phyloP scores from a whole-genome alignment of 2,113 vertebrate genomes.

The Nesogale talazaci region DNA sequence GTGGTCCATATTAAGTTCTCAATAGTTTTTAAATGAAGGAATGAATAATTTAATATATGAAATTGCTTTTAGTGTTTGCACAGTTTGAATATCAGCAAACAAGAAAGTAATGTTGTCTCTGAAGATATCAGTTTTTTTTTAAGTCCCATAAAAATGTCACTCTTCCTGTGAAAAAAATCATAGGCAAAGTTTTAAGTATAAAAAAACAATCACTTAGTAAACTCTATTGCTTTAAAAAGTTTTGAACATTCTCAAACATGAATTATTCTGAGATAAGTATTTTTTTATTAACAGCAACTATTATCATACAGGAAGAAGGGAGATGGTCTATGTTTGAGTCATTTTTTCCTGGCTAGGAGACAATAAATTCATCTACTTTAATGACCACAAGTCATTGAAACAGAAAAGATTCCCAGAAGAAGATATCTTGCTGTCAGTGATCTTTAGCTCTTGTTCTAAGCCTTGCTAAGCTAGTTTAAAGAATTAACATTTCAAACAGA shows the following conservation, averaged over 20 bases:
- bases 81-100: neutral
- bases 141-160: neutral
- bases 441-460: conserved; percentile 69
- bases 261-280: neutral
- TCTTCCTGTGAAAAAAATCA: neutral
- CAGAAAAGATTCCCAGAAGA: conserved; percentile 35
- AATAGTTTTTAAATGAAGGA: neutral
- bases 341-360: neutral
- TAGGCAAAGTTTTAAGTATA: neutral
- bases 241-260: neutral
- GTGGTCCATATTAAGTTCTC: neutral
- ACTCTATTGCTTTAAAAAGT: neutral
- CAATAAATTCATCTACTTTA: neutral
- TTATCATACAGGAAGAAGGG: neutral
- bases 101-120: neutral
- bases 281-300: neutral
- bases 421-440: conserved; percentile 44
- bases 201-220: neutral
- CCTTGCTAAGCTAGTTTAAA: conserved; percentile 58
- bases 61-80: neutral
- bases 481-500: conserved; percentile 80
- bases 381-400: neutral
- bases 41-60: conserved; percentile 26
- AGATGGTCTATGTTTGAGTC: neutral
- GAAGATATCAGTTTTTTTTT: neutral